Percentiles rank a stretch among this genome's conserved stretches.
Conservation (phyloP, 2,888 invertebrate genomes). For the Julus scandinavius region DNA sequence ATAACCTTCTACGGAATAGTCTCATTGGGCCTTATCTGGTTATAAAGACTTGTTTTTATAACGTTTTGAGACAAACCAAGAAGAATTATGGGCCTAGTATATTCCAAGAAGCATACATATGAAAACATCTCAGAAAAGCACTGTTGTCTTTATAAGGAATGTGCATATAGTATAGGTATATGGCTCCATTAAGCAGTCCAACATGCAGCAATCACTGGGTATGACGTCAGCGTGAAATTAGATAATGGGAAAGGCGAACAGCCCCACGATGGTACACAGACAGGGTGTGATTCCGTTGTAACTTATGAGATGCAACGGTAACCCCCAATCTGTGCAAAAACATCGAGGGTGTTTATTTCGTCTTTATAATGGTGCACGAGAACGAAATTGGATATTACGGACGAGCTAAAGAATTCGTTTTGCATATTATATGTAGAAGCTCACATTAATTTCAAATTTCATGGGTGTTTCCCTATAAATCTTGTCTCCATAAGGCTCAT, state of each 20-base stretch:
- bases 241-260: neutral
- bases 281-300: neutral
- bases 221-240: slow-evolving; percentile 1
- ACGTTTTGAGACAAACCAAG: too few relatives aligned
- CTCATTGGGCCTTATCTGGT: too few relatives aligned
- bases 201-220: neutral
- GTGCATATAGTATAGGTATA: neutral
- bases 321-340: neutral
- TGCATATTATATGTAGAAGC: neutral
- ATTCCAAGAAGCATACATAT: too few relatives aligned
- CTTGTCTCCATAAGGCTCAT: neutral
- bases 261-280: too few relatives aligned
- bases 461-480: slow-evolving; percentile 18
- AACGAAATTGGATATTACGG: slow-evolving; percentile 18
- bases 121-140: too few relatives aligned
- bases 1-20: too few relatives aligned
- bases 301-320: neutral
- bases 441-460: slow-evolving; percentile 7
- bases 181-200: neutral
- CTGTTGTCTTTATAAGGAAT: neutral
- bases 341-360: slow-evolving; percentile 10
- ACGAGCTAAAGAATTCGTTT: neutral
- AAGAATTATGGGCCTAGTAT: too few relatives aligned
- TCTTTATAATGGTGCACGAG: neutral
- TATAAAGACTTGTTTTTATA: too few relatives aligned